phyloP scores from a whole-genome alignment of 2,888 invertebrate species.

The Cacoxenus indagator region DNA sequence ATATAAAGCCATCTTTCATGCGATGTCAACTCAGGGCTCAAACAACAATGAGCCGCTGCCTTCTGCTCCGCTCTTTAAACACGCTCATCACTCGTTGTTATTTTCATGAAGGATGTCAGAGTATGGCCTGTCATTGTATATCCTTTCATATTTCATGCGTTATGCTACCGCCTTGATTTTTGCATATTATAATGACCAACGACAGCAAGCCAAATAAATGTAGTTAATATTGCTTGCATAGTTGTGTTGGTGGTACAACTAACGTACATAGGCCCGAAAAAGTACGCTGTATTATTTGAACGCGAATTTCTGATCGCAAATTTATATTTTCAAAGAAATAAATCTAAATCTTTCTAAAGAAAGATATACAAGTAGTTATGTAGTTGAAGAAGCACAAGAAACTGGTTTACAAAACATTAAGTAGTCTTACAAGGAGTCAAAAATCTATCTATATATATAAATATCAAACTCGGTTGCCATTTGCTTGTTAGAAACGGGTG shows the following conservation, averaged over 20 bases:
- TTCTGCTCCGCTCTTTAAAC: neutral
- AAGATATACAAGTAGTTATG: too few species aligned
- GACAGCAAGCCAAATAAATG: conserved; percentile 21
- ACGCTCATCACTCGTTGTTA: neutral
- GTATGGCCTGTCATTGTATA: neutral
- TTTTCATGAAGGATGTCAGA: conserved; percentile 2
- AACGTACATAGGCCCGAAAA: neutral
- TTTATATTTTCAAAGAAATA: too few species aligned
- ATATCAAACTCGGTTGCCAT: too few species aligned
- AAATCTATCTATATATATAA: too few species aligned
- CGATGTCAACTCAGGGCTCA: neutral
- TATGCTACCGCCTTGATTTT: conserved; percentile 26
- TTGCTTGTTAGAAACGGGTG: too few species aligned
- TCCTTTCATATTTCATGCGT: neutral
- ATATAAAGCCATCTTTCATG: conserved; percentile 27
- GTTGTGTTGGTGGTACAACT: neutral
- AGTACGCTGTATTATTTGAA: neutral
- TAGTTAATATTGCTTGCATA: conserved; percentile 1
- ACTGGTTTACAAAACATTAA: too few species aligned
- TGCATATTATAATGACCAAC: conserved; percentile 36
- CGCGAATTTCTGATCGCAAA: too few species aligned
- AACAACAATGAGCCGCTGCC: neutral
- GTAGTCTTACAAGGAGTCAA: too few species aligned
- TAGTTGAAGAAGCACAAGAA: too few species aligned
- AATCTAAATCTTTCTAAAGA: too few species aligned